phyloP scores from a whole-genome alignment of 2,888 invertebrate genomes.

The Chloromyia formosa region DNA sequence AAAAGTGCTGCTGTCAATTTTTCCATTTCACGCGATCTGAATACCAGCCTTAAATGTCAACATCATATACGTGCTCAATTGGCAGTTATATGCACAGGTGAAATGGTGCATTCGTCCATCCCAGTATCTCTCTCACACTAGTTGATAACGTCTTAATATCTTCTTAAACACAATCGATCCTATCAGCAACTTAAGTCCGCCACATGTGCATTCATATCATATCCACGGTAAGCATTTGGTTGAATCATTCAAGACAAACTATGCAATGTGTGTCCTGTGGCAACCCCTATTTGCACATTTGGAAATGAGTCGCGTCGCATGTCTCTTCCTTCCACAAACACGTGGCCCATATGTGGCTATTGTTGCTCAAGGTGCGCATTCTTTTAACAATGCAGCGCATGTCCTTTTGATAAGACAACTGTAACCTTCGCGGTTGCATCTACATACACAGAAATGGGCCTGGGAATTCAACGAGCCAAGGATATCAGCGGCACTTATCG shows the following conservation, averaged over 20 bases:
- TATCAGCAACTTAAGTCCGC: not conserved
- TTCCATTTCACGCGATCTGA: too few relatives aligned
- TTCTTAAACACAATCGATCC: not conserved
- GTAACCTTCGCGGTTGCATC: constrained; percentile 33
- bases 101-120: not conserved
- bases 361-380: constrained; percentile 20
- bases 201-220: constrained; percentile 6
- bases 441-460: not conserved
- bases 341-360: not conserved
- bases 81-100: too few relatives aligned
- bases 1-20: too few relatives aligned
- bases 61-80: too few relatives aligned
- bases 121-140: not conserved
- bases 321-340: not conserved
- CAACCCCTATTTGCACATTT: constrained; percentile 14
- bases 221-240: constrained; percentile 1
- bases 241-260: constrained; percentile 1
- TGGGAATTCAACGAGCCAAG: not conserved
- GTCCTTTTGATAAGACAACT: constrained; percentile 16
- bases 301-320: constrained; percentile 2
- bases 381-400: not conserved
- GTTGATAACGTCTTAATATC: too few relatives aligned
- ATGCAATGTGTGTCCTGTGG: not conserved
- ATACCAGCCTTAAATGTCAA: too few relatives aligned
- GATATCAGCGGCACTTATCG: constrained; percentile 10